These are phyloP conservation scores for Thunnus albacares DNA, from an alignment of 2,797 vertebrate genomes.

Conservation along the genomic window DNA sequence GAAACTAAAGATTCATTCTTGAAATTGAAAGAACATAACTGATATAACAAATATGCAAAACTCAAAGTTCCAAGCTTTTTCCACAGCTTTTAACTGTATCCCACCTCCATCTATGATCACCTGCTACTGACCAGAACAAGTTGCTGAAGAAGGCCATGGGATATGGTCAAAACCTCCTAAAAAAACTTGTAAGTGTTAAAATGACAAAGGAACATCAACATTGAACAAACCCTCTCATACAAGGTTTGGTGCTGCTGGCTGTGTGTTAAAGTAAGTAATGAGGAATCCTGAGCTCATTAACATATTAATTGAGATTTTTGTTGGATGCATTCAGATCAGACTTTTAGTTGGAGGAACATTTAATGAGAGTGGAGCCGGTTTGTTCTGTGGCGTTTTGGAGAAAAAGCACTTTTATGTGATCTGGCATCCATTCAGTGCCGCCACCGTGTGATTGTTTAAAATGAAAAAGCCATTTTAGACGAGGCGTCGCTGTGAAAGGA, in stretches of 20 bases:
- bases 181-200: too few species aligned
- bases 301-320: slow-evolving; percentile 83
- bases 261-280: slow-evolving; percentile 55
- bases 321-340: slow-evolving; percentile 64
- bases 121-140: too few species aligned
- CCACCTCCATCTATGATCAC: too few species aligned
- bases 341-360: slow-evolving; percentile 49
- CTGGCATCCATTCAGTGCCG: slow-evolving; percentile 56
- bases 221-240: background rate
- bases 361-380: slow-evolving; percentile 57
- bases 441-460: slow-evolving; percentile 85
- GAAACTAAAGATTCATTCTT: too few species aligned
- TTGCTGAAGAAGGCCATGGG: too few species aligned
- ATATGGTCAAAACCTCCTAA: too few species aligned
- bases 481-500: slow-evolving; percentile 75
- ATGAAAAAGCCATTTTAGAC: slow-evolving; percentile 87
- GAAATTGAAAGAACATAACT: too few species aligned
- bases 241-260: background rate
- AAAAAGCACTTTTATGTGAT: slow-evolving; percentile 78
- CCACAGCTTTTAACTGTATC: too few species aligned
- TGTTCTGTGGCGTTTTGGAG: slow-evolving; percentile 42
- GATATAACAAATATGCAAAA: too few species aligned
- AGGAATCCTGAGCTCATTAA: slow-evolving; percentile 75
- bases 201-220: too few species aligned
- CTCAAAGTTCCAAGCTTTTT: too few species aligned